phyloP scores from a whole-genome alignment of 2,113 vertebrate species.

The Sciurus niger region DNA sequence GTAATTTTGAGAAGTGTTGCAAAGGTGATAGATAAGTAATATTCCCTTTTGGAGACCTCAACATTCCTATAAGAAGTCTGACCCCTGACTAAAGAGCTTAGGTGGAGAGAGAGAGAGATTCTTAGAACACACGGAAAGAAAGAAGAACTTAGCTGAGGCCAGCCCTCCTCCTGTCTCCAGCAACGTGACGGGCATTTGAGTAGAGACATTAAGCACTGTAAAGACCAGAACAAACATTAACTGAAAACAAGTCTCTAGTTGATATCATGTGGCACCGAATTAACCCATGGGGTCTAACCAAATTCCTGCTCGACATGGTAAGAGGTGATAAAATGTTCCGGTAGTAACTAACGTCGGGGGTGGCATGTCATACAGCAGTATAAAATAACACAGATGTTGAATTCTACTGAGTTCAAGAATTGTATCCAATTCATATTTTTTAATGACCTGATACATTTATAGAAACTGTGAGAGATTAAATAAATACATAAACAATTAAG shows the following conservation, averaged over 20 bases:
- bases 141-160: background rate
- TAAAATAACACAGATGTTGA: background rate
- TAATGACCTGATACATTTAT: background rate
- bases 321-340: background rate
- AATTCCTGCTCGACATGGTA: background rate
- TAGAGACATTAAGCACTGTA: background rate
- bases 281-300: background rate
- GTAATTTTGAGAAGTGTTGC: background rate
- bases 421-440: background rate
- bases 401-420: conserved; percentile 35
- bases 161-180: background rate
- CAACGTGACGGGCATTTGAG: background rate
- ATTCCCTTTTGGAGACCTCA: background rate
- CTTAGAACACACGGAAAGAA: background rate
- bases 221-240: background rate
- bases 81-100: background rate
- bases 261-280: background rate
- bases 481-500: background rate
- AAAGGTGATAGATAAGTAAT: background rate
- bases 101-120: background rate
- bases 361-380: background rate
- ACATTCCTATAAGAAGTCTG: background rate
- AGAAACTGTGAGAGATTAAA: background rate
- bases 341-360: background rate
- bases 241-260: background rate